Base-by-base conservation (phyloP, 2,888 invertebrate genomes). In the Phorcus lineatus region DNA sequence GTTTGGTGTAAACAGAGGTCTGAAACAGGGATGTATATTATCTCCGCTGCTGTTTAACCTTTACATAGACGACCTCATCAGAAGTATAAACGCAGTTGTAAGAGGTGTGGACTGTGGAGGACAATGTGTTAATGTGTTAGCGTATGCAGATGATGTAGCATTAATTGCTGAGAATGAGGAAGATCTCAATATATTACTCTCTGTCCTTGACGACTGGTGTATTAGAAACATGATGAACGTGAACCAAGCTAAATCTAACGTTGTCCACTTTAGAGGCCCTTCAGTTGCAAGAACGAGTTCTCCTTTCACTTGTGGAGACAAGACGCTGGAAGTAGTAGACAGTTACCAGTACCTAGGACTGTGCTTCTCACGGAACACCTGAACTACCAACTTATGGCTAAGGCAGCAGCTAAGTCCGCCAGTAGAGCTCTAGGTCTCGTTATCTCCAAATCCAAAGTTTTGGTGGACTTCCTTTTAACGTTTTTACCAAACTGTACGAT, bases 401-500 rank as follows among this genome's bases (percentile, higher is more conserved):
- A 55, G 36, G 40, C 52, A 19, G 77, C 66, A 22, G 67, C 77
- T 0, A 52, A 54, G 62, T 76, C 77, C 6, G 80, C 76, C 17
- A 54, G 55, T 31, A 31, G 80, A 36, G 80, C 36, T n/a, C 52
- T 80, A 9, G 77, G 77, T 2, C 52, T 80, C 22, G 22, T 80
- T 13, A 80, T 53, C 31, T 17, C 67, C 1, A 80, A 80, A 36
- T 22, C 16, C 31, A 80, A 80, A 17, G 24, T 53, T 1, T 53
- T 62, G 66, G 77, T 17, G 67, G 76, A 16, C 28, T 77, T 13
- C 80, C 67, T 3, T 77, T 53, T 31, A 62, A 47, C 9, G 66
- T 53, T 24, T 80, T 19, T 28, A 80, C 80, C 16, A 76, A 75
- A 76, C 36, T 75, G 9, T 80, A 76, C 66, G 76, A 80, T 31